phyloP scores from a whole-genome alignment of 1,140 invertebrate species.

The Brachionus rotundiformis region DNA sequence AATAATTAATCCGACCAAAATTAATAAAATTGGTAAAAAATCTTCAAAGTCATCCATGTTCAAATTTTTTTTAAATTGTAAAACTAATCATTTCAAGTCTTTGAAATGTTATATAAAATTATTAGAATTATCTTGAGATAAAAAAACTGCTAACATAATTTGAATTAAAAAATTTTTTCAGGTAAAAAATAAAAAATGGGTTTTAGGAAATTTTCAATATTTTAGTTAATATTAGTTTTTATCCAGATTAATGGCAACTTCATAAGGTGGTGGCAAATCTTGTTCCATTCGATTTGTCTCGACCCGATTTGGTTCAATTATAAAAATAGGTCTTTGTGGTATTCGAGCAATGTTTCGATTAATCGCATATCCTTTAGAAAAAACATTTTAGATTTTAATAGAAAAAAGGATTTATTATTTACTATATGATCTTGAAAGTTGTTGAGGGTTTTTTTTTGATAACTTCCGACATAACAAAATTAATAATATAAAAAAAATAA shows the following conservation, averaged over 20 bases:
- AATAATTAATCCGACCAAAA: not conserved
- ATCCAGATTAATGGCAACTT: not conserved
- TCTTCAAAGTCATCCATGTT: not conserved
- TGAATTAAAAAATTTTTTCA: not conserved
- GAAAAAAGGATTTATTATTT: too few relatives aligned
- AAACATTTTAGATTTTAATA: too few relatives aligned
- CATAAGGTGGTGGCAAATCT: not conserved
- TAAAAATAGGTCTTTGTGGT: not conserved
- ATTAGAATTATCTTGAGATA: constrained; percentile 6
- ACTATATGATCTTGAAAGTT: too few relatives aligned
- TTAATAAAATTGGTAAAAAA: not conserved
- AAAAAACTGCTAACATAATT: not conserved
- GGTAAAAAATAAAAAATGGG: not conserved
- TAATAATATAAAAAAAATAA: not conserved
- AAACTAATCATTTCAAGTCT: too few relatives aligned
- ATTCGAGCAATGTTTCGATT: too few relatives aligned
- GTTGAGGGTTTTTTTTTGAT: not conserved
- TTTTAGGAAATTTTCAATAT: too few relatives aligned
- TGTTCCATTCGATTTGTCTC: too few relatives aligned
- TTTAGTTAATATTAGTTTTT: not conserved
- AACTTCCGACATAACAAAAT: not conserved
- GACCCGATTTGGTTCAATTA: not conserved
- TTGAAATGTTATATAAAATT: too few relatives aligned
- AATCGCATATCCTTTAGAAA: too few relatives aligned
- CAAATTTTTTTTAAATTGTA: too few relatives aligned